Base-by-base conservation (phyloP, 2,797 vertebrate species). In the Cryptoblepharus egeriae region DNA sequence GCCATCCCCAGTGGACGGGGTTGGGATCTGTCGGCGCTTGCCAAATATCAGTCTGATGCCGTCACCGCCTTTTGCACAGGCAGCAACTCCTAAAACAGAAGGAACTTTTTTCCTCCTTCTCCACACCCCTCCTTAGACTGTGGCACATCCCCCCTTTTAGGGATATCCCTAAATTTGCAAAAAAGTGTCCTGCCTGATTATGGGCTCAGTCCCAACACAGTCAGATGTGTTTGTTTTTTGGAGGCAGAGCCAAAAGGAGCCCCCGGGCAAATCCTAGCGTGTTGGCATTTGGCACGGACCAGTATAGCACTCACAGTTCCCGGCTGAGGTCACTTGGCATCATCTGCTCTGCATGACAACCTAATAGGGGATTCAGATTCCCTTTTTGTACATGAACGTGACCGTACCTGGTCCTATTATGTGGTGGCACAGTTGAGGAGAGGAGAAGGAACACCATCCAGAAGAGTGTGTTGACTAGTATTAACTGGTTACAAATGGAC, bases 11-110 rank as follows among this genome's bases (percentile, higher is more conserved):
- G 83, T 87, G 92, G 89, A 89, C 78, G 49, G 92, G 93, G 92
- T n/a, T 86, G 93, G 93, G 91, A 91, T 79, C 89, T 24, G 92
- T 2, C 84, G 37, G 15, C 75, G 60, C 87, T 90, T 93, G 93
- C 92, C 92, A 94, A 93, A 95, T 95, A 92, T 89, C 90, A 92
- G 93, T 92, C 74, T 57, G 69, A 84, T 95, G 93, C 88, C 88
- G 92, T 94, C 95, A 95, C 88, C 83, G 81, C 84, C 88, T 77
- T 86, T 89, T 89, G 87, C 90, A 81, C 86, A 89, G 91, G 57
- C 90, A 88, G 86, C 88, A 83, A 86, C 90, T 91, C 86, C 22
- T 64, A 71, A 58, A 89, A 88, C 85, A 87, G 82, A 30, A 0
- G 71, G 32, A 81, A 84, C 39, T 75, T 75, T 79, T 83, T n/a